Conservation (phyloP, 2,113 vertebrate species). For the Orientallactaga bullata region DNA sequence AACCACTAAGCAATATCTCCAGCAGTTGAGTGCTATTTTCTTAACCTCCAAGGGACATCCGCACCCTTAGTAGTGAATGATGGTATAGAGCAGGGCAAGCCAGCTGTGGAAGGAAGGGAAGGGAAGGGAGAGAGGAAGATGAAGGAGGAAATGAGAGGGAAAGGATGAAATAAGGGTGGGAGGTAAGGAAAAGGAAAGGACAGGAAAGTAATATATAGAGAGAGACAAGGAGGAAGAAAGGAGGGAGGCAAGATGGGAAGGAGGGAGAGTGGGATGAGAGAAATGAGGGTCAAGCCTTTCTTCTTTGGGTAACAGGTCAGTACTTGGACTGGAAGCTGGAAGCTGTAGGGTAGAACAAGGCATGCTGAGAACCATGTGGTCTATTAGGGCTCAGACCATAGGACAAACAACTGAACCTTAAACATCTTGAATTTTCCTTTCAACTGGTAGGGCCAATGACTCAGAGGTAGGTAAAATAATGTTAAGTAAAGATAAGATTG, state of each 20-base stretch:
- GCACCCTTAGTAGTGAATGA: not conserved
- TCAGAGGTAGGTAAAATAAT: not conserved
- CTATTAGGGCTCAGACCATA: not conserved
- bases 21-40: too few relatives aligned
- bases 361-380: not conserved
- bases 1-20: too few relatives aligned
- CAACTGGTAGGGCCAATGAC: not conserved
- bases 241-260: too few relatives aligned
- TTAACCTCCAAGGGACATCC: not conserved
- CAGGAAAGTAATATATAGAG: too few relatives aligned
- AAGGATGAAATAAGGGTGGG: not conserved
- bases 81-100: not conserved
- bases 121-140: too few relatives aligned
- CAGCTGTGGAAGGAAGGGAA: not conserved
- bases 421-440: slow-evolving; percentile 13
- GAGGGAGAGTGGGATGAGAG: not conserved
- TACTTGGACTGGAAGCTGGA: not conserved
- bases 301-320: not conserved
- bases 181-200: too few relatives aligned
- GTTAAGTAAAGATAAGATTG: not conserved
- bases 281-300: not conserved
- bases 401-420: not conserved
- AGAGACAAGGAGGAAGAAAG: too few relatives aligned
- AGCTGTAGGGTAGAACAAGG: not conserved
- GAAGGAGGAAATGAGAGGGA: not conserved